phyloP scores from a whole-genome alignment of 2,113 vertebrate genomes.

The Poeciliopsis turrubarensis region DNA sequence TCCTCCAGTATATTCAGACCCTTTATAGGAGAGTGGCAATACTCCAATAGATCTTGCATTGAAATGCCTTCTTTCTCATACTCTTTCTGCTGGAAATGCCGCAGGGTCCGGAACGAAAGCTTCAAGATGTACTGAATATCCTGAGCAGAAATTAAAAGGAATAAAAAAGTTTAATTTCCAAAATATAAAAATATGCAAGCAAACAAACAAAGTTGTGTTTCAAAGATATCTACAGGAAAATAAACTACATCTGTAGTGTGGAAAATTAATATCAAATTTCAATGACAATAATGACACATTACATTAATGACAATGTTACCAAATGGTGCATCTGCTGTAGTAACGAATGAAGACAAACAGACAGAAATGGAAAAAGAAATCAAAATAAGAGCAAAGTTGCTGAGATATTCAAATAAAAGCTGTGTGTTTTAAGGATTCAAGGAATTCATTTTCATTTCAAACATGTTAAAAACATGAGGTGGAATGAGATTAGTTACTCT shows the following conservation, averaged over 20 bases:
- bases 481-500: too few relatives aligned
- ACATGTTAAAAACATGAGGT: too few relatives aligned
- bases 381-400: too few relatives aligned
- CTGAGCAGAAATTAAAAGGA: conserved; percentile 26
- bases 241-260: neutral
- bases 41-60: conserved; percentile 60
- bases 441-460: too few relatives aligned
- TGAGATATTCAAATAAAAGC: too few relatives aligned
- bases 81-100: conserved; percentile 28
- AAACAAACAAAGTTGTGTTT: neutral
- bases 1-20: conserved; percentile 47
- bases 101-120: conserved; percentile 63
- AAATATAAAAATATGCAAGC: neutral
- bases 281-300: too few relatives aligned
- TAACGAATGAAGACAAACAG: too few relatives aligned
- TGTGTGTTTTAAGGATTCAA: too few relatives aligned
- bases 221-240: neutral
- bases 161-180: neutral
- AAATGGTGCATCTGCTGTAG: too few relatives aligned
- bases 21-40: conserved; percentile 46
- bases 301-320: too few relatives aligned
- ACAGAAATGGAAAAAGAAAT: too few relatives aligned
- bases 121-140: conserved; percentile 76
- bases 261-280: neutral
- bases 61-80: conserved; percentile 19